Base-by-base conservation (phyloP, 1,140 invertebrate species). In the Drosophila azteca region DNA sequence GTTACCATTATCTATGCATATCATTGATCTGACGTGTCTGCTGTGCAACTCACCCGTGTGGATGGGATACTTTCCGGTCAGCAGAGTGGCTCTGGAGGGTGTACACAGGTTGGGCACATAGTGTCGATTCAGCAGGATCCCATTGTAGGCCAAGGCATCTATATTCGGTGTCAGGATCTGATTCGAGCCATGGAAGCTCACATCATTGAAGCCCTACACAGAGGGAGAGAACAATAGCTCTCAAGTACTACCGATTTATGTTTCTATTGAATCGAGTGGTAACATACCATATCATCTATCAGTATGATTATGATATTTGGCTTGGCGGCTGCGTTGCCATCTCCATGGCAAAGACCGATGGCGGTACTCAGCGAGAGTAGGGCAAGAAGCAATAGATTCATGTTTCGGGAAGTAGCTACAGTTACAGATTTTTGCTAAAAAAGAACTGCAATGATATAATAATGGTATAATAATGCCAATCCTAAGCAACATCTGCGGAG, bases 161-260 rank as follows among this genome's bases (percentile, higher is more conserved):
- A 97, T 96, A 89, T 97, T 97, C 0, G 96, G 96, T 0, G 96
- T 97, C 29, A 94, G 94, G 51, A 97, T 96, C 91, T 98, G 95
- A 75, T 96, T 93, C 0, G 96, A 96, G 1, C 97, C 97, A 92
- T 98, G 97, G 87, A 97, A 98, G 57, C 97, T 95, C 6, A 98
- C 96, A 93, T 98, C 97, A 92, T 97, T 96, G 94, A 95, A 97
- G 7, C 97, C 97, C 96, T 97, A 13, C 3, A 39, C 1, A 39
- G 4, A 13, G 1, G 1, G 17, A 20, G 17, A 20, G 17, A 20
- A 20, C 17, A 20, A 20, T 1, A 20, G 0, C 17, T 20, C 17
- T 20, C 0, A 1, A 20, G 17, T 1, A 20, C 5, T 5, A 13
- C 3, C 13, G 35, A 0, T 13, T 39, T 11, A 11, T 0, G 13